These are phyloP conservation scores for Eupeodes latifasciatus DNA, from an alignment of 2,888 invertebrate species.

Conservation along the genomic window DNA sequence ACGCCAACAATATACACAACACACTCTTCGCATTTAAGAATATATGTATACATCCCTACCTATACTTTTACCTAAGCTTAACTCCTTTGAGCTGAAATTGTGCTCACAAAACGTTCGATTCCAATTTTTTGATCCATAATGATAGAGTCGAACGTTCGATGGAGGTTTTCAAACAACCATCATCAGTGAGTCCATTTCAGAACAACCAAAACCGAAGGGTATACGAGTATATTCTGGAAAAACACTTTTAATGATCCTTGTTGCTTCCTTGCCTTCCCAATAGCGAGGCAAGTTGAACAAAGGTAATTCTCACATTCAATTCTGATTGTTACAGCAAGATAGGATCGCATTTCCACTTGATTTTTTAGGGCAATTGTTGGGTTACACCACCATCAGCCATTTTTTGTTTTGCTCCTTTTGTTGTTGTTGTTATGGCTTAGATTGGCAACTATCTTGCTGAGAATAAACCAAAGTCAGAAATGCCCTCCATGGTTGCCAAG, in stretches of 20 bases:
- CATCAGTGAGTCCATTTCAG: neutral
- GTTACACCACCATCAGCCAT: constrained; percentile 36
- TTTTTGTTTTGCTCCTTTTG: neutral
- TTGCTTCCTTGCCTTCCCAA: constrained; percentile 19
- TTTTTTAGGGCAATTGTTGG: constrained; percentile 60
- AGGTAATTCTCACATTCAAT: constrained; percentile 68
- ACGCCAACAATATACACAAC: constrained; percentile 47
- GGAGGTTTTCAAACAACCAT: constrained; percentile 35
- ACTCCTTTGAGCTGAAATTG: neutral
- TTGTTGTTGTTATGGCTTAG: constrained; percentile 4
- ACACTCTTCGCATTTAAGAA: neutral
- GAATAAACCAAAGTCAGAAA: neutral
- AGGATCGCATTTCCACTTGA: constrained; percentile 72
- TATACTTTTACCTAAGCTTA: neutral
- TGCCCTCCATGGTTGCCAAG: neutral
- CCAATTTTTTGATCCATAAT: constrained; percentile 72
- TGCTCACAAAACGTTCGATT: constrained; percentile 53
- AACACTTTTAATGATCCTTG: constrained; percentile 74
- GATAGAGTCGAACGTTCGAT: constrained; percentile 62
- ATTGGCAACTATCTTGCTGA: constrained; percentile 43
- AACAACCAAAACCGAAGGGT: constrained; percentile 38
- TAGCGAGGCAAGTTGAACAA: constrained; percentile 30
- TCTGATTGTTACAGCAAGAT: constrained; percentile 58
- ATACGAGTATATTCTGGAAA: constrained; percentile 33
- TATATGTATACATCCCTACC: neutral